Conservation (phyloP, 2,797 vertebrate species). For the Danio kyathit region DNA sequence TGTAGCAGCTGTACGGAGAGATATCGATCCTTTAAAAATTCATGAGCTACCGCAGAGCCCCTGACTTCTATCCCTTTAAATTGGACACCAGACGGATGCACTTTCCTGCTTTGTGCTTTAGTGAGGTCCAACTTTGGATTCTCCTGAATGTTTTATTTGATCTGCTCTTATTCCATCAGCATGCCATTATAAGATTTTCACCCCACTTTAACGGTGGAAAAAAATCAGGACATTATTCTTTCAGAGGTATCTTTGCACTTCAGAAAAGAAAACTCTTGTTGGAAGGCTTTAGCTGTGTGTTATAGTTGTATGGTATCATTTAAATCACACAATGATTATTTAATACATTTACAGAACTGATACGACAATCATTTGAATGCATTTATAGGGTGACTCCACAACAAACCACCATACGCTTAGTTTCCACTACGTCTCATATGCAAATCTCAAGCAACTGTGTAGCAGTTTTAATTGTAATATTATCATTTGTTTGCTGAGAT, state of each 20-base stretch:
- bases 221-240: slow-evolving; percentile 5
- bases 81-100: slow-evolving; percentile 72
- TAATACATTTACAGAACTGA: not conserved
- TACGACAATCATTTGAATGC: not conserved
- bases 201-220: not conserved
- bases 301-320: not conserved
- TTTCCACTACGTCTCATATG: not conserved
- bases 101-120: slow-evolving; percentile 54
- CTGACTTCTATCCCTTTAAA: slow-evolving; percentile 62
- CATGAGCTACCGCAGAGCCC: slow-evolving; percentile 58
- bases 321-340: not conserved
- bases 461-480: not conserved
- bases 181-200: slow-evolving; percentile 10
- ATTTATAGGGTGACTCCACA: not conserved
- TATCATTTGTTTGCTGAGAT: not conserved
- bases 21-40: slow-evolving; percentile 65
- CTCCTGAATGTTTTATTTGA: slow-evolving; percentile 54
- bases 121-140: slow-evolving; percentile 47
- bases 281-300: not conserved
- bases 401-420: not conserved
- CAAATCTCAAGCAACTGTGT: not conserved
- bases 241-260: not conserved
- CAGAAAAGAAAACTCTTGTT: not conserved
- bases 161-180: slow-evolving; percentile 19
- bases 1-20: slow-evolving; percentile 51